Base-by-base conservation (phyloP, 2,888 invertebrate genomes). In the Gisinianus flammeolus region DNA sequence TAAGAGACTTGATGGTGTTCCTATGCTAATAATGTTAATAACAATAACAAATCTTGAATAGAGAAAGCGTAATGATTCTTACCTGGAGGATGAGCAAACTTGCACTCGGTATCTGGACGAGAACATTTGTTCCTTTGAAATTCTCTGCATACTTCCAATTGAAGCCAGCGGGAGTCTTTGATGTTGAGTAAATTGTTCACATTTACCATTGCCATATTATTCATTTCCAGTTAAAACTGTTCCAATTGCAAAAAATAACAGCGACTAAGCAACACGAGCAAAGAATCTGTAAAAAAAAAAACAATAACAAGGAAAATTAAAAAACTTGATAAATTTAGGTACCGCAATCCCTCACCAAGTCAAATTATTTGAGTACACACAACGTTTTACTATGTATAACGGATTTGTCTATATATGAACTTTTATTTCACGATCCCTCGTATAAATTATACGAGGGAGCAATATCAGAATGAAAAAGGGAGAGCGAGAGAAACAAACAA, bases 51-150 rank as follows among this genome's bases (percentile, higher is more conserved):
- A n/a, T n/a, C n/a, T n/a, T n/a, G n/a, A n/a, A n/a, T n/a, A n/a
- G n/a, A n/a, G n/a, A n/a, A n/a, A n/a, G n/a, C n/a, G n/a, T n/a
- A n/a, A n/a, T n/a, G n/a, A n/a, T n/a, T n/a, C n/a, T n/a, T n/a
- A n/a, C n/a, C n/a, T 85, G 98, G 98, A 83, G 99, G 99, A 91
- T 99, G 99, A 85, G 99, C 98, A 89, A 98, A 99, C 91, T 99
- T 99, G 93, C 99, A 99, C 90, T 99, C 98, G 88, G 96, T 95
- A 90, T 99, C 98, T 84, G 97, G 94, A 88, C 99, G 93, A 87
- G 97, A 95, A 90, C 99, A 99, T 91, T 98, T 98, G 92, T 97
- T 98, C 89, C 99, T 92, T 91, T 98, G 98, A 90, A 96, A 99
- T 91, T 99, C 99, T 86, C 98, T 93, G 91, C 96, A 97, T 88